These are phyloP conservation scores for Solenodon paradoxus DNA, from an alignment of 2,113 vertebrate species.

Conservation along the genomic window DNA sequence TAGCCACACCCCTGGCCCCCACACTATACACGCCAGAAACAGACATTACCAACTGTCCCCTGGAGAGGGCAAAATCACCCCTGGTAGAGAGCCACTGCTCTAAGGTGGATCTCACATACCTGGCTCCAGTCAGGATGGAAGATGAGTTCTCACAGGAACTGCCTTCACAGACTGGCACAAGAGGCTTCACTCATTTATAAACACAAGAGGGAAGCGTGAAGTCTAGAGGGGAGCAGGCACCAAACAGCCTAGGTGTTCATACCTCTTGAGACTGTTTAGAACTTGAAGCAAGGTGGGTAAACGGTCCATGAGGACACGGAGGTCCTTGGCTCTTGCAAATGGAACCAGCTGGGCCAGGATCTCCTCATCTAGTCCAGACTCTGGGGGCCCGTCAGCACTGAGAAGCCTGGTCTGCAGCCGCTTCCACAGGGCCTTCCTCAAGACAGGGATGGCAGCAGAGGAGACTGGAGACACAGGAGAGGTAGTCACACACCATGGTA, in stretches of 20 bases:
- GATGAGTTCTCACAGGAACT: neutral
- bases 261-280: conserved; percentile 84
- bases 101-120: too few relatives aligned
- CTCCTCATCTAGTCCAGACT: conserved; percentile 68
- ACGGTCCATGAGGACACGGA: conserved; percentile 75
- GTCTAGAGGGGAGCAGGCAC: accelerated
- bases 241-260: neutral
- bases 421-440: conserved; percentile 86
- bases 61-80: neutral
- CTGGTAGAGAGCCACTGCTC: neutral
- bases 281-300: conserved; percentile 85
- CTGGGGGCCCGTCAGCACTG: neutral
- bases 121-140: too few relatives aligned
- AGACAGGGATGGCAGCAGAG: conserved; percentile 75
- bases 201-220: neutral
- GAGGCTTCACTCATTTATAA: accelerated
- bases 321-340: conserved; percentile 75
- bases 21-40: neutral
- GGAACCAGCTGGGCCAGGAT: conserved; percentile 85
- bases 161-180: accelerated
- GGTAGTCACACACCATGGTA: accelerated
- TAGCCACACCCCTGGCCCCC: neutral
- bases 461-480: conserved; percentile 79
- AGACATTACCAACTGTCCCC: neutral
- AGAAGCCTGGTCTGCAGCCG: conserved; percentile 81